These are phyloP conservation scores for Zingel zingel DNA, from an alignment of 2,113 vertebrate species.

Conservation along the genomic window DNA sequence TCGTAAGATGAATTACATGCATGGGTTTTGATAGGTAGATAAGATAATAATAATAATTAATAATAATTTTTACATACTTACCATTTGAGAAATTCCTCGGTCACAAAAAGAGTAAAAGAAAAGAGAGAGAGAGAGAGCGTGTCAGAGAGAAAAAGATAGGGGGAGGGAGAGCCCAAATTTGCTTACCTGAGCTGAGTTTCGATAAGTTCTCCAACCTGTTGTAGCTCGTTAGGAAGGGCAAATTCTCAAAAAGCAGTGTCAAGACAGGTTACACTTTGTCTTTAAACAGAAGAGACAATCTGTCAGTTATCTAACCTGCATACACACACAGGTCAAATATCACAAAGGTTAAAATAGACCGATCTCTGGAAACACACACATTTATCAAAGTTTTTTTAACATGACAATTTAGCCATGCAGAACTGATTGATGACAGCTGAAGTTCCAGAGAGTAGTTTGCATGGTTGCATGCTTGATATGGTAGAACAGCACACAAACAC, in stretches of 20 bases:
- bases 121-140: too few relatives aligned
- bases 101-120: background rate
- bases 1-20: background rate
- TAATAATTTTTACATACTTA: background rate
- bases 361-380: background rate
- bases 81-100: background rate
- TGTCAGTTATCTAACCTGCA: background rate
- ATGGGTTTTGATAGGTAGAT: background rate
- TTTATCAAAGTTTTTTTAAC: background rate
- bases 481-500: background rate
- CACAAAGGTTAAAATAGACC: background rate
- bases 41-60: too few relatives aligned
- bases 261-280: conserved; percentile 18
- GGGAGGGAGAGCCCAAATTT: background rate
- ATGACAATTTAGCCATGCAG: background rate
- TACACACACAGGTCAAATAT: background rate
- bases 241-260: conserved; percentile 12
- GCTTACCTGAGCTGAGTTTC: background rate
- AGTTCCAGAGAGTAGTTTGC: conserved; percentile 1
- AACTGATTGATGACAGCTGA: conserved; percentile 15
- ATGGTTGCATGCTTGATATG: background rate
- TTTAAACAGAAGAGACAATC: background rate
- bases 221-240: conserved; percentile 2
- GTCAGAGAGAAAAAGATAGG: background rate
- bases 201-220: conserved; percentile 37